These are phyloP conservation scores for Narcine bancroftii DNA, from an alignment of 2,113 vertebrate species.

Conservation along the genomic window DNA sequence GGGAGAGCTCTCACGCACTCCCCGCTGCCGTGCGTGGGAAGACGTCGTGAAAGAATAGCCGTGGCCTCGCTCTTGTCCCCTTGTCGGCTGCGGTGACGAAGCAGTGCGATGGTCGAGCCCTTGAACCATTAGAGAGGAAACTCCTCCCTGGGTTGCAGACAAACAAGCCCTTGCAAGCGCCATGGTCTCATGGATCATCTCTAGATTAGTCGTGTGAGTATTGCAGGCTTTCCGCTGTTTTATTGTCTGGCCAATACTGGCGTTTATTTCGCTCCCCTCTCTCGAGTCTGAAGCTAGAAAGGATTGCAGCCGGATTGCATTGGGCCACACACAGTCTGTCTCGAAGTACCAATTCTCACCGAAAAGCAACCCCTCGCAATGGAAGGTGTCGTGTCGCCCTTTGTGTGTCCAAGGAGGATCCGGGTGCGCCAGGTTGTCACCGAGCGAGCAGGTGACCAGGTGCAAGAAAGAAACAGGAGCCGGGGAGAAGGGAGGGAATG, in stretches of 20 bases:
- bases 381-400: too few relatives aligned
- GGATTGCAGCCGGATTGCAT: too few relatives aligned
- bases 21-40: not conserved
- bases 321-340: too few relatives aligned
- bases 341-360: too few relatives aligned
- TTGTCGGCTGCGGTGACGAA: constrained; percentile 45
- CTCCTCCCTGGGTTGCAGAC: constrained; percentile 56
- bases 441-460: too few relatives aligned
- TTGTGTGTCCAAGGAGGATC: too few relatives aligned
- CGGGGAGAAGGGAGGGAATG: too few relatives aligned
- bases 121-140: constrained; percentile 45
- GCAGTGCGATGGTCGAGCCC: constrained; percentile 55
- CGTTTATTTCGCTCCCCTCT: not conserved
- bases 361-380: too few relatives aligned
- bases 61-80: not conserved
- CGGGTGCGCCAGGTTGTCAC: too few relatives aligned
- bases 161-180: constrained; percentile 58
- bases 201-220: constrained; percentile 97
- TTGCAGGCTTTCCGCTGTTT: not conserved
- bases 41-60: not conserved
- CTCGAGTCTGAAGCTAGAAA: not conserved
- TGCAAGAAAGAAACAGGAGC: too few relatives aligned
- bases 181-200: constrained; percentile 99
- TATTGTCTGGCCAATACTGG: not conserved
- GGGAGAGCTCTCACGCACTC: not conserved